These are phyloP conservation scores for Patella pellucida DNA, from an alignment of 2,888 invertebrate species.

Conservation along the genomic window DNA sequence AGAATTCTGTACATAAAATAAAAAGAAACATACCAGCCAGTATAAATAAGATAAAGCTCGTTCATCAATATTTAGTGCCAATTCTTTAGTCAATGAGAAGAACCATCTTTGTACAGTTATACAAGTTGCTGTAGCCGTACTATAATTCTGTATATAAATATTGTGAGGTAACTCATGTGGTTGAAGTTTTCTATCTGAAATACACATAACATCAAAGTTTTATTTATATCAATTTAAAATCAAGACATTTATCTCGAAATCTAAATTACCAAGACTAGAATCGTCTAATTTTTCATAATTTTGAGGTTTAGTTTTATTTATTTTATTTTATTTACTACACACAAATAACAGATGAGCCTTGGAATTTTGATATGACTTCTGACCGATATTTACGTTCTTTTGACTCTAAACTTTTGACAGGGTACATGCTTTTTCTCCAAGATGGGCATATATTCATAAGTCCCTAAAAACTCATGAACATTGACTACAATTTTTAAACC, in stretches of 20 bases:
- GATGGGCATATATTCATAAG: neutral
- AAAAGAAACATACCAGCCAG: slow-evolving; percentile 66
- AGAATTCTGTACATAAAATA: too few relatives aligned
- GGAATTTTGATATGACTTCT: too few relatives aligned
- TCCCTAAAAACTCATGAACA: too few relatives aligned
- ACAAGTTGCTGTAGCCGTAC: slow-evolving; percentile 96
- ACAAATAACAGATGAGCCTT: too few relatives aligned
- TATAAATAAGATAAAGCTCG: slow-evolving; percentile 82
- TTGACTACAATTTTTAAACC: too few relatives aligned
- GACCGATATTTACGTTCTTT: too few relatives aligned
- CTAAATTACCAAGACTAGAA: too few relatives aligned
- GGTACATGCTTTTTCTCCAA: too few relatives aligned
- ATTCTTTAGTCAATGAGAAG: slow-evolving; percentile 67
- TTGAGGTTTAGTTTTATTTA: too few relatives aligned
- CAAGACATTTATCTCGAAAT: neutral
- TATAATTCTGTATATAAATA: slow-evolving; percentile 98
- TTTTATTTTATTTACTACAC: too few relatives aligned
- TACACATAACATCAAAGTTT: neutral
- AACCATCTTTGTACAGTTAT: slow-evolving; percentile 79
- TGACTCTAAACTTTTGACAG: too few relatives aligned
- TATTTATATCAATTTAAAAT: neutral
- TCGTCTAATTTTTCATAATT: too few relatives aligned
- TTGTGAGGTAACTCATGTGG: slow-evolving; percentile 96
- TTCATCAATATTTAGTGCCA: slow-evolving; percentile 74
- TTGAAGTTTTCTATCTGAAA: slow-evolving; percentile 91